These are phyloP conservation scores for Ctenopoma multispine DNA, from an alignment of 2,797 vertebrate species.

Conservation along the genomic window DNA sequence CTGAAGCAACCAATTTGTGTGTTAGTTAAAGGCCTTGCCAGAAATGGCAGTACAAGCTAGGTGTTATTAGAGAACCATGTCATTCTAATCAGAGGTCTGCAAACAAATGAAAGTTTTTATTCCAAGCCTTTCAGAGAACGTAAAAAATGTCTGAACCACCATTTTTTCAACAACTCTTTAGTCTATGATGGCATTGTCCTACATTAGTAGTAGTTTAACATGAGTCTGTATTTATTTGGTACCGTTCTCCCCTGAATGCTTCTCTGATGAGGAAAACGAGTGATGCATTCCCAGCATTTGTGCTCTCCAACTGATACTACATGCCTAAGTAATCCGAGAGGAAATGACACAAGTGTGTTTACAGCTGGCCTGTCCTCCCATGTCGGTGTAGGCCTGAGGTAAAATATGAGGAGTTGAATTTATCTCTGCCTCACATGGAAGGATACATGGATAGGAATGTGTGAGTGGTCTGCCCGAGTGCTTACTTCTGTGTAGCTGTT, in stretches of 20 bases:
- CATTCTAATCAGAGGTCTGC: constrained; percentile 22
- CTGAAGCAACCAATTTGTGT: constrained; percentile 4
- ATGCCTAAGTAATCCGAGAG: constrained; percentile 78
- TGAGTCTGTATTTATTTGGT: constrained; percentile 18
- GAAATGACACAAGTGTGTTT: constrained; percentile 82
- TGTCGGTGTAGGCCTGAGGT: constrained; percentile 48
- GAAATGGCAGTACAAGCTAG: constrained; percentile 22
- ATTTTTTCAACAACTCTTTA: not conserved
- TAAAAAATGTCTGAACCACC: constrained; percentile 9
- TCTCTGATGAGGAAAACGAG: constrained; percentile 46
- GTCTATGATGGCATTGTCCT: not conserved
- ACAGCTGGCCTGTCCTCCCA: constrained; percentile 68
- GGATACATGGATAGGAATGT: constrained; percentile 31
- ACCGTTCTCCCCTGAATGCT: constrained; percentile 38
- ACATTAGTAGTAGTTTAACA: constrained; percentile 13
- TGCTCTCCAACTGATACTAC: constrained; percentile 63
- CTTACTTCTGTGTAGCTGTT: constrained; percentile 45
- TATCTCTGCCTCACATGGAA: constrained; percentile 31
- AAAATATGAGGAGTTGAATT: constrained; percentile 42
- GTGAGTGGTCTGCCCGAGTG: constrained; percentile 22
- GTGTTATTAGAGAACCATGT: constrained; percentile 53
- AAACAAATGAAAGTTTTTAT: not conserved
- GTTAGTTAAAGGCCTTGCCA: constrained; percentile 48
- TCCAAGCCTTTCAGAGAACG: constrained; percentile 33
- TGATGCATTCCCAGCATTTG: constrained; percentile 70